Conservation (phyloP, 1,140 invertebrate genomes). For the Augochlora pura region DNA sequence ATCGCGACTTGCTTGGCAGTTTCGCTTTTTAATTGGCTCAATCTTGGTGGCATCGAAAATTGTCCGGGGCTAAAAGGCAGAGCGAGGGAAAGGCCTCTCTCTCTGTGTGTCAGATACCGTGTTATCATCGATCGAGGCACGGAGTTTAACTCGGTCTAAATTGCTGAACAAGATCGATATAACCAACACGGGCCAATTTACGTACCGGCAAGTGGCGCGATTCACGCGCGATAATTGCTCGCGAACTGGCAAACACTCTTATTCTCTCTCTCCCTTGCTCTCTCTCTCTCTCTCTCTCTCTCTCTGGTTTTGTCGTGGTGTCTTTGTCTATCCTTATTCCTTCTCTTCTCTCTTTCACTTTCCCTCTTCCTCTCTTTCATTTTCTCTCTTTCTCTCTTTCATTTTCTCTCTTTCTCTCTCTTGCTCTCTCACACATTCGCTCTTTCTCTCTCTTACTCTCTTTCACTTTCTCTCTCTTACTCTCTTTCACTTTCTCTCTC, state of each 20-base stretch:
- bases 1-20: background rate
- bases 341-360: too few species aligned
- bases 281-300: background rate
- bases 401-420: too few species aligned
- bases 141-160: conserved; percentile 59
- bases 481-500: too few species aligned
- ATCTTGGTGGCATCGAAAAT: background rate
- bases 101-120: conserved; percentile 24
- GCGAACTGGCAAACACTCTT: conserved; percentile 61
- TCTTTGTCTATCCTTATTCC: background rate
- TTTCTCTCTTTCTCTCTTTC: background rate
- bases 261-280: background rate
- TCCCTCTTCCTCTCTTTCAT: background rate
- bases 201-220: conserved; percentile 58
- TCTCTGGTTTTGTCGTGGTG: background rate
- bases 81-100: conserved; percentile 8
- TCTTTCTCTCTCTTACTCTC: background rate
- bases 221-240: conserved; percentile 70
- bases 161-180: conserved; percentile 63
- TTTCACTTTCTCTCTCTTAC: background rate
- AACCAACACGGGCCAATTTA: conserved; percentile 58
- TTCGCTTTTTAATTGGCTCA: conserved; percentile 7
- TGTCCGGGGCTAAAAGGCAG: conserved; percentile 28
- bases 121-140: conserved; percentile 60
- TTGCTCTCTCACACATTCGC: too few species aligned